phyloP scores from a whole-genome alignment of 2,113 vertebrate genomes.

The Apus apus region DNA sequence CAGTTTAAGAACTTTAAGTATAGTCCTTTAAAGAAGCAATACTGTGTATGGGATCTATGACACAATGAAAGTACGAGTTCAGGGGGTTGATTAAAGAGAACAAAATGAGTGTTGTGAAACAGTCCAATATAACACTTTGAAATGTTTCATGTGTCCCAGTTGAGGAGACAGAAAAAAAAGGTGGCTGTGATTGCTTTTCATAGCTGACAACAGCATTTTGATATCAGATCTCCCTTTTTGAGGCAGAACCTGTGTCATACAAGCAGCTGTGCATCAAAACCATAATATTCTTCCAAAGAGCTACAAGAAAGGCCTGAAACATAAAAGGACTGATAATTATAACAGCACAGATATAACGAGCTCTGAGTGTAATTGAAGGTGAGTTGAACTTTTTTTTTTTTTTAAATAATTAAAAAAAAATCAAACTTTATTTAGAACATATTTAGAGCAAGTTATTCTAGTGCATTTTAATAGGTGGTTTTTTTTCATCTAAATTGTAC shows the following conservation, averaged over 20 bases:
- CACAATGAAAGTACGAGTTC: neutral
- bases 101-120: neutral
- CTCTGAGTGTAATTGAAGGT: slow-evolving; percentile 9
- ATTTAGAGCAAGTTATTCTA: slow-evolving; percentile 1
- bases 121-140: neutral
- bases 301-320: slow-evolving; percentile 42
- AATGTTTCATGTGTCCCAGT: neutral
- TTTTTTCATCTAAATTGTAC: slow-evolving; percentile 5
- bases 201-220: slow-evolving; percentile 3
- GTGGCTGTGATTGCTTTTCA: neutral
- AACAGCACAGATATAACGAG: slow-evolving; percentile 38
- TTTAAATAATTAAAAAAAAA: slow-evolving; percentile 34
- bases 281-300: slow-evolving; percentile 35
- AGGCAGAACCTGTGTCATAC: slow-evolving; percentile 35
- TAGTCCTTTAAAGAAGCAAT: neutral
- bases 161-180: neutral
- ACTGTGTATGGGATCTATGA: neutral
- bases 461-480: neutral
- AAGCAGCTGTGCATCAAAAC: slow-evolving; percentile 56
- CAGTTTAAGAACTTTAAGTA: neutral
- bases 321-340: slow-evolving; percentile 64
- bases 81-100: neutral
- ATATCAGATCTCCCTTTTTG: slow-evolving; percentile 8
- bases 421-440: neutral
- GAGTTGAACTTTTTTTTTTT: slow-evolving; percentile 22